Evolutionary conservation across 1,140 invertebrate genomes (phyloP).

Genomic region (Nymphalis io): DNA sequence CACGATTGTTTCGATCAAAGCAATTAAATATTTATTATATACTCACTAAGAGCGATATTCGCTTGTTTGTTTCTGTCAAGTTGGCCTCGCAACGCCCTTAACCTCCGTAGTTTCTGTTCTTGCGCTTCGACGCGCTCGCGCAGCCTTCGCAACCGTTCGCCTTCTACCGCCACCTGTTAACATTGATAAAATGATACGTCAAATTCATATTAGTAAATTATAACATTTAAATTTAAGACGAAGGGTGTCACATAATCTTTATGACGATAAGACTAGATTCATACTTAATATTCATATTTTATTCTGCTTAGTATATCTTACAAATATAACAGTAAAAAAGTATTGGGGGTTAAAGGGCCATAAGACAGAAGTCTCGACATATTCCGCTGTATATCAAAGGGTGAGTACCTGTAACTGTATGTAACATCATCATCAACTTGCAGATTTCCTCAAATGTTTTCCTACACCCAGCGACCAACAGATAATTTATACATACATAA

Average conservation of each 20-base stretch:
- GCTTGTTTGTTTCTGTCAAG: conserved; percentile 94
- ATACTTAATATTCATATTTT: no score
- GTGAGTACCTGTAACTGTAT: no score
- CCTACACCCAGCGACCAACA: no score
- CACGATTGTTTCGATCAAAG: neutral
- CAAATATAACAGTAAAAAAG: no score
- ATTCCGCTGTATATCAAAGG: no score
- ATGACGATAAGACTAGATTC: no score
- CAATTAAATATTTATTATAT: conserved; percentile 1
- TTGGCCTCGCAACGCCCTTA: conserved; percentile 94
- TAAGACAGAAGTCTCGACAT: no score
- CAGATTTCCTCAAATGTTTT: no score
- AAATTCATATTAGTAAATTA: neutral
- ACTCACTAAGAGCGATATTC: conserved; percentile 96
- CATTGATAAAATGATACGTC: neutral
- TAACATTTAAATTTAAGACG: neutral
- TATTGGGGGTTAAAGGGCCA: no score
- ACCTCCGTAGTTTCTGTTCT: conserved; percentile 94
- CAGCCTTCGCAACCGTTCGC: conserved; percentile 91
- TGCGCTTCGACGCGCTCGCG: conserved; percentile 95
- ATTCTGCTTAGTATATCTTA: no score
- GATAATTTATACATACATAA: no score
- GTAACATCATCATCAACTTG: no score
- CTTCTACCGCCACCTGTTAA: conserved; percentile 87
- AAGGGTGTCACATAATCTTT: neutral